Evolutionary conservation across 1,140 invertebrate species (phyloP).

Genomic region (Drosophila busckii): DNA sequence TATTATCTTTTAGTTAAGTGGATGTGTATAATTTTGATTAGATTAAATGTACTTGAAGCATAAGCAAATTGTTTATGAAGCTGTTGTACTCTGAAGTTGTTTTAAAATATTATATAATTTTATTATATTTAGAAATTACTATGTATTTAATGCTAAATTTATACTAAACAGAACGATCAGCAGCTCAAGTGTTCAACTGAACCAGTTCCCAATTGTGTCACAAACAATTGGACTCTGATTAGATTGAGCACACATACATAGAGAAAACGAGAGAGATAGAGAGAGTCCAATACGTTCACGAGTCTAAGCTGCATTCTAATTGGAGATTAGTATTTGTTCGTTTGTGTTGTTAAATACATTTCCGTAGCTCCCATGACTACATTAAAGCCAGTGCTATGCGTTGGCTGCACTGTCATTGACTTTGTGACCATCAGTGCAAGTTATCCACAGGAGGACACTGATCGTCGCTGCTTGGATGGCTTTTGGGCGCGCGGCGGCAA

Average conservation of each 20-base stretch:
- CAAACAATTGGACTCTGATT: too few relatives aligned
- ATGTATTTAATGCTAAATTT: too few relatives aligned
- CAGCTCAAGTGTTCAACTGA: too few relatives aligned
- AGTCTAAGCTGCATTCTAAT: too few relatives aligned
- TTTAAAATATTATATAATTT: neutral
- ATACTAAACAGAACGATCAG: too few relatives aligned
- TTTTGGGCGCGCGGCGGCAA: conserved; percentile 86
- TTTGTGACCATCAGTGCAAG: conserved; percentile 80
- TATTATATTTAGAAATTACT: too few relatives aligned
- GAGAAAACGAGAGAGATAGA: too few relatives aligned
- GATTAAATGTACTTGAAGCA: conserved; percentile 23
- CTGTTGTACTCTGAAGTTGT: conserved; percentile 13
- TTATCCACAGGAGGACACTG: conserved; percentile 81
- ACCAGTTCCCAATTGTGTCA: too few relatives aligned
- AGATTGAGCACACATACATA: too few relatives aligned
- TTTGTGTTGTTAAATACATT: neutral
- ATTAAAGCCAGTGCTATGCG: conserved; percentile 57
- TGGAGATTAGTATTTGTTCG: neutral
- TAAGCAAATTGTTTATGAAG: conserved; percentile 7
- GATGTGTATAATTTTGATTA: conserved; percentile 14
- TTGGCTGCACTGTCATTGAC: conserved; percentile 81
- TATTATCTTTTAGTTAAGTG: too few relatives aligned
- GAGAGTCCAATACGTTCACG: too few relatives aligned
- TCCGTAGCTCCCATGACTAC: conserved; percentile 21
- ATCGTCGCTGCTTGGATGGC: conserved; percentile 81